A percentile compares a stretch with the other conserved stretches of the same genome.
These are phyloP conservation scores for Rhegmatorhina hoffmannsi DNA, from an alignment of 2,113 vertebrate species.

Conservation along the genomic window DNA sequence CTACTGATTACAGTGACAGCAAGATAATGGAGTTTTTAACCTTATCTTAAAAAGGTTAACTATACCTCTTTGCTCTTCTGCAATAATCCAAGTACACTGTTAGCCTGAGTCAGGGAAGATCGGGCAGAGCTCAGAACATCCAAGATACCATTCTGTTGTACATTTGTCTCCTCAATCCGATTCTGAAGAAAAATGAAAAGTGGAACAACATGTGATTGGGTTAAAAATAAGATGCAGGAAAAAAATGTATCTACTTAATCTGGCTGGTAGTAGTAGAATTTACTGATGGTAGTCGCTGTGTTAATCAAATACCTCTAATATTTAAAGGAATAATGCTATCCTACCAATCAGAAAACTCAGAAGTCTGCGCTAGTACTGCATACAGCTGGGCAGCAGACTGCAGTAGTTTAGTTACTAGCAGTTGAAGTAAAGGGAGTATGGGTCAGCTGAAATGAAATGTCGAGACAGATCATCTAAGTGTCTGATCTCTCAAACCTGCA, in stretches of 20 bases:
- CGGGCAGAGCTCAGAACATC: constrained; percentile 76
- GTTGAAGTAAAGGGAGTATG: not conserved
- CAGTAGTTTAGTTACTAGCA: not conserved
- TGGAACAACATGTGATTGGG: not conserved
- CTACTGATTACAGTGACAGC: not conserved
- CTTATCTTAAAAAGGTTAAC: not conserved
- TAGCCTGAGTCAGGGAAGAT: constrained; percentile 78
- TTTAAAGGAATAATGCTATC: not conserved
- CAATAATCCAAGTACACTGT: constrained; percentile 73
- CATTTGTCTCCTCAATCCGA: constrained; percentile 73
- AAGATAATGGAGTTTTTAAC: not conserved
- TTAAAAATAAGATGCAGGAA: not conserved
- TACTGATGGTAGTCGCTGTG: not conserved
- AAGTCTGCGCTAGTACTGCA: not conserved
- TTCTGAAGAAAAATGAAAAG: constrained; percentile 72
- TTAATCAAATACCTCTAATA: not conserved
- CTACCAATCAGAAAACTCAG: not conserved
- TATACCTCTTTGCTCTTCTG: constrained; percentile 85
- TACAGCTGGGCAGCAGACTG: not conserved
- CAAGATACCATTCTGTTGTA: constrained; percentile 74
- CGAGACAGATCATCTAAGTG: not conserved
- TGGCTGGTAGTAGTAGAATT: not conserved
- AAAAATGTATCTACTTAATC: fast-evolving
- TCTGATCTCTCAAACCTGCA: not conserved
- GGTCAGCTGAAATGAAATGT: not conserved